Evolutionary conservation across 2,797 vertebrate species (phyloP), one percentile per base, ranked within the genome.

Genomic region (Chelidonichthys spinosus): DNA sequence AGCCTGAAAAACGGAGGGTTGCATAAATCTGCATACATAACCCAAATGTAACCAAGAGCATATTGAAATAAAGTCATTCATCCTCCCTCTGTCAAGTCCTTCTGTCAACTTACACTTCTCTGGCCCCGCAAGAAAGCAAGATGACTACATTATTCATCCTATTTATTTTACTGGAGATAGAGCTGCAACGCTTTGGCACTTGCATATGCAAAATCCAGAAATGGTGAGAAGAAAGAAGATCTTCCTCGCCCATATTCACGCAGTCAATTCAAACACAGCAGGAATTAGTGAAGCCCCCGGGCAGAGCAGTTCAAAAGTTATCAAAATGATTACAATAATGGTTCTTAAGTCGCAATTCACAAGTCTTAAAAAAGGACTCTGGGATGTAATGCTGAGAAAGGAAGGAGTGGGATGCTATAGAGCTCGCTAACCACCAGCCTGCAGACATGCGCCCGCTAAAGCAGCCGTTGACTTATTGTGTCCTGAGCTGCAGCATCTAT

Each of bases 1-100:
- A 60, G 72, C 56, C 36, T 60, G 62, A 78, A 83, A 83, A 66
- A 73, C 15, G 40, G 40, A 84, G 69, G 47, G 53, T 52, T 86
- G 85, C 86, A 92, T 90, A 86, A 83, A 93, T 92, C 82, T 89
- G 72, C 85, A 92, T 91, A 63, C 44, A 82, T 86, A 77, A 83
- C 58, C 54, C 67, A 50, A 80, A 85, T 76, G 72, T 79, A 79
- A 84, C 81, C 71, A 67, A 76, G 63, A 90, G 79, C 72, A 46
- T 47, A 62, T 40, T 74, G 50, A 72, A 82, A 89, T 80, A 62
- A 86, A 87, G 82, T 78, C 72, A 85, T 92, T 86, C 61, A 77
- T 90, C 74, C 47, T 81, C 76, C 84, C 73, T 59, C 72, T 78
- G 79, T 75, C 85, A 83, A 74, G 58, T 77, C 49, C 37, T 49